phyloP scores from a whole-genome alignment of 2,888 invertebrate species.

The Dryadula phaetusa region DNA sequence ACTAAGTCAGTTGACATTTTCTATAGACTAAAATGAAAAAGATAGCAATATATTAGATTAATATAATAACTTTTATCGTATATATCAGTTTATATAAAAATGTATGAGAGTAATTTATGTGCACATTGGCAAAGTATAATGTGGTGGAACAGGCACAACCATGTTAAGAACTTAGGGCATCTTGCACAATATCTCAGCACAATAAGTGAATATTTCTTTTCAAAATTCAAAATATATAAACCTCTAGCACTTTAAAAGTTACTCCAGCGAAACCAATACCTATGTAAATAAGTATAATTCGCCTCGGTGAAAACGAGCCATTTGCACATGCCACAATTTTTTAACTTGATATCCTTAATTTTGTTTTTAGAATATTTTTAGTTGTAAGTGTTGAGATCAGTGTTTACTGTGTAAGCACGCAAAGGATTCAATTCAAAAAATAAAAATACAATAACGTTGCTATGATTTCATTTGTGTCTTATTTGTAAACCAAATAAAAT shows the following conservation, averaged over 20 bases:
- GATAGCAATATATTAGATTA: conserved; percentile 84
- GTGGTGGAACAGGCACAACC: conserved; percentile 74
- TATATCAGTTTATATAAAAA: conserved; percentile 82
- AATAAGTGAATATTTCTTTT: conserved; percentile 68
- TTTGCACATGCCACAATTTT: conserved; percentile 78
- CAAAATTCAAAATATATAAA: conserved; percentile 55
- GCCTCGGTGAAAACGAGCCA: conserved; percentile 71
- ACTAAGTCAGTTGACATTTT: conserved; percentile 72
- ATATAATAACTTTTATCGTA: conserved; percentile 77
- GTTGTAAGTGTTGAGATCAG: conserved; percentile 88
- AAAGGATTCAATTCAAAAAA: conserved; percentile 87
- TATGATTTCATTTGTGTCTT: conserved; percentile 81
- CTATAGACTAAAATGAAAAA: conserved; percentile 83
- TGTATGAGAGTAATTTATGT: conserved; percentile 73
- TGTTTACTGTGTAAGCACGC: conserved; percentile 89
- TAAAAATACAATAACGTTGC: conserved; percentile 88
- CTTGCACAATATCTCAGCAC: conserved; percentile 81
- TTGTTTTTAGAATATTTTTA: conserved; percentile 87
- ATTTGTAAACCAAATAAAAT: conserved; percentile 57
- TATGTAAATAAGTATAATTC: conserved; percentile 54
- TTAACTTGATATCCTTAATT: conserved; percentile 72
- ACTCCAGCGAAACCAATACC: conserved; percentile 68
- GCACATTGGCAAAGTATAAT: conserved; percentile 73
- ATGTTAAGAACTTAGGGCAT: conserved; percentile 70
- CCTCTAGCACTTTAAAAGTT: conserved; percentile 67